These are phyloP conservation scores for Alosa alosa DNA, from an alignment of 2,113 vertebrate species.

Conservation along the genomic window DNA sequence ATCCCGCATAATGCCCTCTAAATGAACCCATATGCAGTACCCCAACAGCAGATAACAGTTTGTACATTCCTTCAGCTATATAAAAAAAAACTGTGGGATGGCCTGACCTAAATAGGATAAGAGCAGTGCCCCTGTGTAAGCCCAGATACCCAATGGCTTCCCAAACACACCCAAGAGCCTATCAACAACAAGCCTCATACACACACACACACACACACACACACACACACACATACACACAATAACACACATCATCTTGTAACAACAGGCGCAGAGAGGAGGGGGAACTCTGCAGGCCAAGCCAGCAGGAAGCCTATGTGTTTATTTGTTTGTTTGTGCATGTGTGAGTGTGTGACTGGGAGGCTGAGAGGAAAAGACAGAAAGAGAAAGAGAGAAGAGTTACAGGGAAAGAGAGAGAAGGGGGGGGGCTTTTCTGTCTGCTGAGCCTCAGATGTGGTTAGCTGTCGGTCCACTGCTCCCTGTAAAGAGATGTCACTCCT, in stretches of 20 bases:
- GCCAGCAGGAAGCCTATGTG: not conserved
- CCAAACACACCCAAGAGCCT: not conserved
- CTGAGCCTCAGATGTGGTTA: slow-evolving; percentile 37
- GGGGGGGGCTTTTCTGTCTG: slow-evolving; percentile 23
- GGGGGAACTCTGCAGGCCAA: not conserved
- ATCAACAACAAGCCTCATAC: not conserved
- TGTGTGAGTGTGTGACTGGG: not conserved
- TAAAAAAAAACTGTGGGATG: not conserved
- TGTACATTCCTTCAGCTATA: not conserved
- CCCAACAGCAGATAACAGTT: not conserved
- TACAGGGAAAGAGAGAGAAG: not conserved
- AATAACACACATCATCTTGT: not conserved
- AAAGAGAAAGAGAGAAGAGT: too few relatives aligned
- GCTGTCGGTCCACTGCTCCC: slow-evolving; percentile 23
- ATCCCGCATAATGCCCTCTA: not conserved
- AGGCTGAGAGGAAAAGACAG: too few relatives aligned
- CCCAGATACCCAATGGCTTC: not conserved
- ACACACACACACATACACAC: not conserved
- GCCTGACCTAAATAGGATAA: not conserved
- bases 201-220: not conserved
- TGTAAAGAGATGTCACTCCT: slow-evolving; percentile 28
- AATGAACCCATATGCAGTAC: not conserved
- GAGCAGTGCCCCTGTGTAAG: not conserved
- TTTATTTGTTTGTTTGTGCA: not conserved
- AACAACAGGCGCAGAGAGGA: not conserved